Evolutionary conservation across 2,113 vertebrate species (phyloP), one percentile per base, ranked within the genome.

Genomic region (Sclerurus mexicanus): DNA sequence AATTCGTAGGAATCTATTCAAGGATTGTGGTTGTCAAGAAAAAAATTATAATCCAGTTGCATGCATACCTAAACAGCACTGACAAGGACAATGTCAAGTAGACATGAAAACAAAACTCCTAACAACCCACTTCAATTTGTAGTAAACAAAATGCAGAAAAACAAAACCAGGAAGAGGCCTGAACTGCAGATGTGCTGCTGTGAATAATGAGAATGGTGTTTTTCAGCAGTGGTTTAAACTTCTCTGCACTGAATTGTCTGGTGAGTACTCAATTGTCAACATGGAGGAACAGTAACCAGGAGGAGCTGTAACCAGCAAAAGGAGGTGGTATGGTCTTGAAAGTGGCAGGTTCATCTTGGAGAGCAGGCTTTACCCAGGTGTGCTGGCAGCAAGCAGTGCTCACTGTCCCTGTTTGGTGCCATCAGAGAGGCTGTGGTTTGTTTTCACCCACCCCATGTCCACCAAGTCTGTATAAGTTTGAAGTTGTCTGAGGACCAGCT

Each of bases 361-460:
- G 3, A 37, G 5, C 8, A 10, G 0, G 0, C 52, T 55, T 67
- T 11, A 27, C 7, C 31, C 31, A 13, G 1, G 1, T 12, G 47
- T 12, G 62, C 39, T 31, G 62, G 39, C 27, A 79, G 49, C 44
- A 44, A 50, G 33, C 28, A 49, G 42, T 10, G 13, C 9, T 67
- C 15, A 4, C 31, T n/a, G 35, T 18, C 18, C 39, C 21, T 2
- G 0, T 30, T 33, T 59, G 28, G 47, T 75, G 74, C 44, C 12
- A 7, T n/a, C 53, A 39, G 24, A 39, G 7, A 40, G 62, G 14
- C 8, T 0, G 0, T 20, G 12, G 7, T 49, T 83, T 55, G 24
- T 84, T 73, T 74, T 62, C 46, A 42, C 18, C 24, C 12, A 10
- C 49, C 17, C 24, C 9, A 4, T 15, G 13, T 8, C 33, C 13